These are phyloP conservation scores for Campylorhamphus procurvoides DNA, from an alignment of 2,113 vertebrate genomes.

Conservation along the genomic window DNA sequence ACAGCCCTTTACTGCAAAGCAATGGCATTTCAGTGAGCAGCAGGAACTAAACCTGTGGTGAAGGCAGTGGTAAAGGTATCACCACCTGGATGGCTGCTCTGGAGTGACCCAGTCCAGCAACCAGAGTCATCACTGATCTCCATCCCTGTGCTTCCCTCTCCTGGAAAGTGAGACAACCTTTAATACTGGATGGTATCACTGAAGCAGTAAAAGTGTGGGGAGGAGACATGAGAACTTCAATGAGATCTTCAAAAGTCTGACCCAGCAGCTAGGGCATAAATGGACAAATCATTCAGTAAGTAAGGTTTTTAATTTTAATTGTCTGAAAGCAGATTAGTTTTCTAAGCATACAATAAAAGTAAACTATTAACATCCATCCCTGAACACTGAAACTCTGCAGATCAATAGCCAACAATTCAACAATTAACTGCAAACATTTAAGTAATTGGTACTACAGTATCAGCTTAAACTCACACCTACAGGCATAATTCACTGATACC, in stretches of 20 bases:
- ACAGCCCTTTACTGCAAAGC: not conserved
- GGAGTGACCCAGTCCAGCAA: not conserved
- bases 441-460: not conserved
- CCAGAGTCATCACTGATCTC: constrained; percentile 39
- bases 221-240: not conserved
- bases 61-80: constrained; percentile 23
- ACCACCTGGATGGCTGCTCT: constrained; percentile 15
- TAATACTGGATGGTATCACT: constrained; percentile 14
- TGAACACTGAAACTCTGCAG: not conserved
- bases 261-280: not conserved
- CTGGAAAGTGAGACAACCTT: constrained; percentile 27
- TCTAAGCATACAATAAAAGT: not conserved
- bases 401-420: not conserved
- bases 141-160: not conserved
- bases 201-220: not conserved
- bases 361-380: not conserved
- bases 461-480: not conserved
- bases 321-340: not conserved
- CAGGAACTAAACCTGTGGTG: constrained; percentile 19
- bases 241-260: not conserved
- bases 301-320: not conserved
- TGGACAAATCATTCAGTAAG: not conserved
- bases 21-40: not conserved
- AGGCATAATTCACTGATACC: not conserved
- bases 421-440: not conserved